phyloP scores from a whole-genome alignment of 2,113 vertebrate genomes.

The cattle (Bos taurus) region ARS-UCD2.0 NC_037330.1:118065001-118065500 shows the following conservation, averaged over 20 bases:
- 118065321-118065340: not conserved
- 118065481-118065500: accelerated
- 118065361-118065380: not conserved
- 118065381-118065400: not conserved
- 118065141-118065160: accelerated
- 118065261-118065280: not conserved
- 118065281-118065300: not conserved
- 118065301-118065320: not conserved
- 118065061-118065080: not conserved
- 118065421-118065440: accelerated
- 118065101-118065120: accelerated
- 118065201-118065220: accelerated
- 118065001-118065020: not conserved
- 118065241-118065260: not conserved
- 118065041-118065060: not conserved
- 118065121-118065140: accelerated
- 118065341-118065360: not conserved
- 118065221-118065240: not conserved
- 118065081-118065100: accelerated
- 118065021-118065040: accelerated
- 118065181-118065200: accelerated
- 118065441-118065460: accelerated
- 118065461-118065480: accelerated
- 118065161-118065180: accelerated
- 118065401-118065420: not conserved